These are phyloP conservation scores for Opisthograptis luteolata DNA, from an alignment of 2,888 invertebrate species.

Conservation along the genomic window DNA sequence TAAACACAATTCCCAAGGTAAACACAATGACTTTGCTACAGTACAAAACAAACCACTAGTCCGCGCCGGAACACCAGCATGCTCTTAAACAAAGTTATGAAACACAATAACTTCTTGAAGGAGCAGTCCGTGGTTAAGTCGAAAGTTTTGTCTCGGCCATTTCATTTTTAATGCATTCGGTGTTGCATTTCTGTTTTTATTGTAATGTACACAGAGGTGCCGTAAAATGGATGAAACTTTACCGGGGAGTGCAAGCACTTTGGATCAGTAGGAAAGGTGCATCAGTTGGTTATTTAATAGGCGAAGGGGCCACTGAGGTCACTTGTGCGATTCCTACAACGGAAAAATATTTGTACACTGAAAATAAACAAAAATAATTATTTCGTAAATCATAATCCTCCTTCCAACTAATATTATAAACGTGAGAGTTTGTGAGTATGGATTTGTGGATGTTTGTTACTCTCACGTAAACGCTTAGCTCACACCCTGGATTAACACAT, in stretches of 20 bases:
- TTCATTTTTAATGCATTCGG: conserved; percentile 34
- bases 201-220: conserved; percentile 25
- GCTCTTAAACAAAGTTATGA: conserved; percentile 44
- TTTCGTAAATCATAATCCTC: too few relatives aligned
- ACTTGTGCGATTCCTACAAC: too few relatives aligned
- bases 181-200: conserved; percentile 35
- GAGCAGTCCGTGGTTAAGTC: conserved; percentile 2
- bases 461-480: too few relatives aligned
- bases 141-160: conserved; percentile 17
- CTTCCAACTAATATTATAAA: too few relatives aligned
- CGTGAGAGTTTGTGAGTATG: too few relatives aligned
- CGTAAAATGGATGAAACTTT: conserved; percentile 25
- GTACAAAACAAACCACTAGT: conserved; percentile 6
- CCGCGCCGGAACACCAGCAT: neutral
- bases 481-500: too few relatives aligned
- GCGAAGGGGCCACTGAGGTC: too few relatives aligned
- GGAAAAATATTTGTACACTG: too few relatives aligned
- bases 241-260: conserved; percentile 4
- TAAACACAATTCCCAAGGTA: conserved; percentile 9
- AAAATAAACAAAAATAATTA: too few relatives aligned
- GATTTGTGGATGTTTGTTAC: too few relatives aligned
- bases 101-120: conserved; percentile 47
- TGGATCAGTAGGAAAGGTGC: conserved; percentile 1
- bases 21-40: conserved; percentile 2
- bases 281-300: too few relatives aligned